Conservation (phyloP, 1,140 invertebrate genomes). For the Medauroidea extradentata region DNA sequence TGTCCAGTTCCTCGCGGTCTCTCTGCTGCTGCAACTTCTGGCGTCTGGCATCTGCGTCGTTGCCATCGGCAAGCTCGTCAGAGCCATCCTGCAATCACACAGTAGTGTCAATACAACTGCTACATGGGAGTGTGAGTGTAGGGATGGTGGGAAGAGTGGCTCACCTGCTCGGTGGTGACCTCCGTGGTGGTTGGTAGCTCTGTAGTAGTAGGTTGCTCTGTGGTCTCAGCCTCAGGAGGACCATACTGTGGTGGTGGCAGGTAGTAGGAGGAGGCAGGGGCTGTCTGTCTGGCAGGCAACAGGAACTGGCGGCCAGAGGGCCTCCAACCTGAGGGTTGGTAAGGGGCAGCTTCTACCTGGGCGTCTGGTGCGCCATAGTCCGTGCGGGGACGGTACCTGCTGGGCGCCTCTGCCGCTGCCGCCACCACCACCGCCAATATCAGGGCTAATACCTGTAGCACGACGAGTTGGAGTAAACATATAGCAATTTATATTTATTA, state of each 20-base stretch:
- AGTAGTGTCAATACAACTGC: too few species aligned
- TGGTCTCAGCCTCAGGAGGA: neutral
- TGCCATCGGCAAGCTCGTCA: constrained; percentile 2
- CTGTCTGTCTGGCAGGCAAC: constrained; percentile 6
- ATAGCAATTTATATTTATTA: too few species aligned
- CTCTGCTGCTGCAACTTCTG: neutral
- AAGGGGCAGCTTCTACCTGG: constrained; percentile 1
- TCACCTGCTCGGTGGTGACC: constrained; percentile 6
- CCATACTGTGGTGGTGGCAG: neutral
- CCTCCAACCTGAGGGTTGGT: constrained; percentile 8
- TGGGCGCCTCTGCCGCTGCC: neutral
- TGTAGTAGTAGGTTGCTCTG: neutral
- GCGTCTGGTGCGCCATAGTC: neutral
- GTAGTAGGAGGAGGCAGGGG: constrained; percentile 1
- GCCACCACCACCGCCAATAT: neutral
- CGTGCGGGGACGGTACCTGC: neutral
- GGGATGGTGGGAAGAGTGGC: neutral
- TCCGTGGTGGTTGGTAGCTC: constrained; percentile 11
- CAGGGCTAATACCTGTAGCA: neutral
- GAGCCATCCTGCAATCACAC: neutral
- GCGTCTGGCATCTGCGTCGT: neutral
- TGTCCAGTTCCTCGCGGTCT: constrained; percentile 8
- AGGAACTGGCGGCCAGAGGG: constrained; percentile 15
- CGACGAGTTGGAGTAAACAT: too few species aligned
- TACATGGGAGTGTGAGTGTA: too few species aligned